A percentile compares a stretch with the other conserved stretches of the same genome.
phyloP scores from a whole-genome alignment of 1,140 invertebrate species.

The Belonocnema kinseyi region DNA sequence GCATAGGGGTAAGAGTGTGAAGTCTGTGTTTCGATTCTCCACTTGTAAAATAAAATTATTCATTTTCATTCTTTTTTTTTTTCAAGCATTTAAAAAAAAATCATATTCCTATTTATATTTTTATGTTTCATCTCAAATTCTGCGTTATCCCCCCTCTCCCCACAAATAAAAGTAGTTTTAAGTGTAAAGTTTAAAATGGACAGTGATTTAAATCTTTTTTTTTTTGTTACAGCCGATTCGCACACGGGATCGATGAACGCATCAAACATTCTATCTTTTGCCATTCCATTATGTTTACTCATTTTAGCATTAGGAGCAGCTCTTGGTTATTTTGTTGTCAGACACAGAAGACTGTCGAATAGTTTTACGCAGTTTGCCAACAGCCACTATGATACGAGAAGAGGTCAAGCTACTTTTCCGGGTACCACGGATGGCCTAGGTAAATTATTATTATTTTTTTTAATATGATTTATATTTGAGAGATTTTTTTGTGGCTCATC shows the following conservation, averaged over 20 bases:
- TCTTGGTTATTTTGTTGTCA: conserved; percentile 81
- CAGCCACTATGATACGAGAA: conserved; percentile 90
- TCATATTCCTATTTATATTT: too few species aligned
- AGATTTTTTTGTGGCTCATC: too few species aligned
- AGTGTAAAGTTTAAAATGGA: too few species aligned
- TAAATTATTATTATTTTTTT: conserved; percentile 64
- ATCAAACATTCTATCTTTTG: conserved; percentile 66
- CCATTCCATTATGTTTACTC: conserved; percentile 75
- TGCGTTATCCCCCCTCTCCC: too few species aligned
- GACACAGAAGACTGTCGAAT: conserved; percentile 85
- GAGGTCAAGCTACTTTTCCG: conserved; percentile 88
- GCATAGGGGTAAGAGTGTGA: too few species aligned
- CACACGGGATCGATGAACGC: conserved; percentile 60
- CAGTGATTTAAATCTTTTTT: not conserved
- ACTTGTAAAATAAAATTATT: too few species aligned
- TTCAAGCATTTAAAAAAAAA: too few species aligned
- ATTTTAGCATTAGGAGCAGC: conserved; percentile 79
- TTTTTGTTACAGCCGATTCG: not conserved
- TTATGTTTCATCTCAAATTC: too few species aligned
- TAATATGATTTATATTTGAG: not conserved
- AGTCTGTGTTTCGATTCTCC: too few species aligned
- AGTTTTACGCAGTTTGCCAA: conserved; percentile 89
- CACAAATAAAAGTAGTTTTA: too few species aligned
- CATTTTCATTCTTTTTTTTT: too few species aligned
- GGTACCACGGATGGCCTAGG: conserved; percentile 82